Conservation (phyloP, 2,888 invertebrate species). For the Drosophila sordidula region DNA sequence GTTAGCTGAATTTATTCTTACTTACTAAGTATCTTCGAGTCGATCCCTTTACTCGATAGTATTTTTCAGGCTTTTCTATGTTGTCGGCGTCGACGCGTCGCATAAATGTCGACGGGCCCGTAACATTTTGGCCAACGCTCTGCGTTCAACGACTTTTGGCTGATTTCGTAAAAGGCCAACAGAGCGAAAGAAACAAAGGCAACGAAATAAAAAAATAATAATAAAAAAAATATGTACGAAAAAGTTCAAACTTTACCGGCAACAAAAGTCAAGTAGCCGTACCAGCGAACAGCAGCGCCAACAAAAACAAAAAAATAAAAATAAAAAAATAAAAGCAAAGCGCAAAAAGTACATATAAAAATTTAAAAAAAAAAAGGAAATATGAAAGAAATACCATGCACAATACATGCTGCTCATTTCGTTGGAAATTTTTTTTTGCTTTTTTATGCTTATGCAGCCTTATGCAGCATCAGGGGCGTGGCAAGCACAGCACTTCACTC, state of each 20-base stretch:
- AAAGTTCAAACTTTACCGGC: constrained; percentile 46
- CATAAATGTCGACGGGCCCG: constrained; percentile 62
- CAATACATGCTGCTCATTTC: constrained; percentile 74
- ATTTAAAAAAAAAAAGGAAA: constrained; percentile 18
- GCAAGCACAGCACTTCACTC: constrained; percentile 43
- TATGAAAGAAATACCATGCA: constrained; percentile 32
- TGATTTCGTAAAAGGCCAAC: constrained; percentile 75
- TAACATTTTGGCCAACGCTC: constrained; percentile 46
- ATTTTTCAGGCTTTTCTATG: constrained; percentile 11
- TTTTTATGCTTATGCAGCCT: constrained; percentile 44
- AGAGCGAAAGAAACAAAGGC: constrained; percentile 41
- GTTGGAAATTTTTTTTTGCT: constrained; percentile 53
- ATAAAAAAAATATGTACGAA: constrained; percentile 14
- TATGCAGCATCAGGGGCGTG: constrained; percentile 33
- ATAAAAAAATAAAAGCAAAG: constrained; percentile 10
- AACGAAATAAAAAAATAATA: constrained; percentile 18
- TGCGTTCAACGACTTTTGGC: constrained; percentile 78
- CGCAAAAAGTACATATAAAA: constrained; percentile 30
- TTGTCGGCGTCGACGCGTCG: constrained; percentile 36
- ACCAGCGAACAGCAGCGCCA: constrained; percentile 27
- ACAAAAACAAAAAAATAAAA: constrained; percentile 13
- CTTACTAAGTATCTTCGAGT: constrained; percentile 9
- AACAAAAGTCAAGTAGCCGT: constrained; percentile 61
- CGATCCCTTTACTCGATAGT: neutral
- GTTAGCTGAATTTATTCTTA: no score